Evolutionary conservation across 2,113 vertebrate species (phyloP).

Genomic region (Ptilorrhoa leucosticta): DNA sequence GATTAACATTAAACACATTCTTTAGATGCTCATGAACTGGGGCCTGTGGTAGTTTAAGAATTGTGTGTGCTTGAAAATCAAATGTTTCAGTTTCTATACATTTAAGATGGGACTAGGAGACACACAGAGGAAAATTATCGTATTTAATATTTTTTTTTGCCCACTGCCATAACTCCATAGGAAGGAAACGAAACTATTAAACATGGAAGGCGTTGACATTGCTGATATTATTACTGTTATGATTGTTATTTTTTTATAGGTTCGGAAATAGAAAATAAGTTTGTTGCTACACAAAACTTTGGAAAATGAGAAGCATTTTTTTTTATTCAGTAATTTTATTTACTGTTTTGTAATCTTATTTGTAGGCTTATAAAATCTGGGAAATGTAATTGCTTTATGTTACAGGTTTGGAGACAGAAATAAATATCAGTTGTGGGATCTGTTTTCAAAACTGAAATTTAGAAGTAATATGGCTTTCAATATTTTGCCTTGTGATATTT

Average conservation of each 20-base stretch:
- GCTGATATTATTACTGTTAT: neutral
- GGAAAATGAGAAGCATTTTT: neutral
- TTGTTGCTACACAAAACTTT: neutral
- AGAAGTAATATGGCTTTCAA: neutral
- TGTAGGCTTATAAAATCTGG: neutral
- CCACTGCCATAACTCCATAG: neutral
- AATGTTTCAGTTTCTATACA: neutral
- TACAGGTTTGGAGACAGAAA: neutral
- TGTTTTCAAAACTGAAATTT: neutral
- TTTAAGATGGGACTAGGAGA: neutral
- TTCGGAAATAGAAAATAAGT: neutral
- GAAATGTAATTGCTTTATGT: neutral
- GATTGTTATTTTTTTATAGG: neutral
- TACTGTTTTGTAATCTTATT: neutral
- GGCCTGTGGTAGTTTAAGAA: neutral
- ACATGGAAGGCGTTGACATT: neutral
- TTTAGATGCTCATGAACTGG: neutral
- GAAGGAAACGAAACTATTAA: neutral
- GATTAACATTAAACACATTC: neutral
- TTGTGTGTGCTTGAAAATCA: neutral
- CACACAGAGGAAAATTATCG: fast-evolving
- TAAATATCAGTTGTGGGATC: neutral
- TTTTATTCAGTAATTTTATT: neutral
- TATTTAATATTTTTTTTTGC: neutral
- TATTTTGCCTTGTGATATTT: neutral